phyloP scores from a whole-genome alignment of 2,888 invertebrate species.

The Drosophila tanythrix region DNA sequence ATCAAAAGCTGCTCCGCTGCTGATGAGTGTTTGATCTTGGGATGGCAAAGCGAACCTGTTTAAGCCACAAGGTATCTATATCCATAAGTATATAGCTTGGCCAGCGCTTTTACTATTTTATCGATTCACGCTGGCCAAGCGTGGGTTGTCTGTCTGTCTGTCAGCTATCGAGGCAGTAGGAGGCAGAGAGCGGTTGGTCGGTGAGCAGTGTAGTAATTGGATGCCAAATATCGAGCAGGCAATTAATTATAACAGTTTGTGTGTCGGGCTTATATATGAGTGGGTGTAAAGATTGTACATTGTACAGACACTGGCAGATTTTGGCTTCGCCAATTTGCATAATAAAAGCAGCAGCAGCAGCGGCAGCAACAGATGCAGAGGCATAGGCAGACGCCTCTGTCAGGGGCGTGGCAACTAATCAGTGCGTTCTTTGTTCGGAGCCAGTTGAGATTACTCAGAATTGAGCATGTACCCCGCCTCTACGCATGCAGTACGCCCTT shows the following conservation, averaged over 20 bases:
- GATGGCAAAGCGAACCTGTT: constrained; percentile 61
- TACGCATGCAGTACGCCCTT: constrained; percentile 51
- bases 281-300: constrained; percentile 61
- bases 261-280: constrained; percentile 44
- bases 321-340: constrained; percentile 58
- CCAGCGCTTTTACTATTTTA: constrained; percentile 48
- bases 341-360: constrained; percentile 50
- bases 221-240: constrained; percentile 69
- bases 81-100: constrained; percentile 50
- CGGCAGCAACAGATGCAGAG: constrained; percentile 5
- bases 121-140: constrained; percentile 45
- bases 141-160: constrained; percentile 51
- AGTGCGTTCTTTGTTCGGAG: constrained; percentile 68
- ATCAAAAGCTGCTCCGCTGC: constrained; percentile 56
- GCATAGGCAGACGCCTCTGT: background rate
- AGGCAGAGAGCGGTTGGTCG: background rate
- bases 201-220: constrained; percentile 53
- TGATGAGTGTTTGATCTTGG: constrained; percentile 76
- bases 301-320: constrained; percentile 30
- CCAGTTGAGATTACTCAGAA: constrained; percentile 33
- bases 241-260: constrained; percentile 76
- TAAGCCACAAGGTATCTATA: constrained; percentile 63
- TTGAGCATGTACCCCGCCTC: constrained; percentile 25
- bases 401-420: constrained; percentile 60
- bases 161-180: constrained; percentile 4